Evolutionary conservation across 2,113 vertebrate species (phyloP).

Genomic region (Grammomys dolichurus): DNA sequence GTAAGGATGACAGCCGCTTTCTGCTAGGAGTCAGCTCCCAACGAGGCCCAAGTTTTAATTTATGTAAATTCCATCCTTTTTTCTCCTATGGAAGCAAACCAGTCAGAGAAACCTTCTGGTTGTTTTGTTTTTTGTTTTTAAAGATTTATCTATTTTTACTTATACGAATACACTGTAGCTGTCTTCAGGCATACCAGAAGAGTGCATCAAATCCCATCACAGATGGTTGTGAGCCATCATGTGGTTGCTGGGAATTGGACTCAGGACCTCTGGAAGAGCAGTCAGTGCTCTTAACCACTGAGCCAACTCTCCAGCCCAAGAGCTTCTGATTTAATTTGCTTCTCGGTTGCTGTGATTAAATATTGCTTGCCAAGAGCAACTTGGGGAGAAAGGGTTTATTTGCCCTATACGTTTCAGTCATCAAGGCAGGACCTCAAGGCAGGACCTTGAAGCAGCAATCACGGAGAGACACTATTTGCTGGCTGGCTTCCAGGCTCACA

Average conservation of each 20-base stretch:
- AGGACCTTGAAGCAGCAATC: neutral
- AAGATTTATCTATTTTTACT: no score
- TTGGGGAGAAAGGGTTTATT: neutral
- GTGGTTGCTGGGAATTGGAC: no score
- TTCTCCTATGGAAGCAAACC: neutral
- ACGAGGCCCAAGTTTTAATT: neutral
- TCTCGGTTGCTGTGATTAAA: neutral
- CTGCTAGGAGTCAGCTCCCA: no score
- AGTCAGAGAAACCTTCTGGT: neutral
- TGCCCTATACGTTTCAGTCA: neutral
- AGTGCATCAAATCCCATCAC: no score
- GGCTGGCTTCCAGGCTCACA: neutral
- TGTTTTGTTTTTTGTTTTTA: neutral
- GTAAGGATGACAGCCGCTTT: no score
- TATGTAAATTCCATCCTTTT: conserved; percentile 1
- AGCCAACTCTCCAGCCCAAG: neutral
- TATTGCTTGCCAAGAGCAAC: neutral
- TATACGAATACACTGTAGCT: no score
- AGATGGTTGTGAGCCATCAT: no score
- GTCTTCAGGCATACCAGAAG: no score
- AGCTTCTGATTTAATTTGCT: conserved; percentile 24
- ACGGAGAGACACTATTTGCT: neutral
- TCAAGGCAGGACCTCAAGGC: neutral
- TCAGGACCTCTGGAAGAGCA: no score
- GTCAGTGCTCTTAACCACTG: no score